These are phyloP conservation scores for Bombus terrestris DNA, from an alignment of 1,140 invertebrate genomes.

Conservation along the genomic window DNA sequence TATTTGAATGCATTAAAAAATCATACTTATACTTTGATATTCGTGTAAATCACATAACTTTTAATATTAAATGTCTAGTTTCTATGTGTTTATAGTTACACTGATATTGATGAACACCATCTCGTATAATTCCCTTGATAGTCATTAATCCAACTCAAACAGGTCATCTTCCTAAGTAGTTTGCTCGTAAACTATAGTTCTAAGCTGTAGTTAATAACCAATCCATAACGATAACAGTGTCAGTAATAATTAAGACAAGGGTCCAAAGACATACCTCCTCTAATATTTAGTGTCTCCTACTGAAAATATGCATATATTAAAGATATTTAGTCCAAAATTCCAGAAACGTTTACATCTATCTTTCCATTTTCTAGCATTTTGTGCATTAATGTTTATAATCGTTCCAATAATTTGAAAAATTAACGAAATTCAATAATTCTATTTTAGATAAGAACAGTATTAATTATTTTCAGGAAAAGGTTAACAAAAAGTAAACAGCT, in stretches of 20 bases:
- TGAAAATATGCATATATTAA: neutral
- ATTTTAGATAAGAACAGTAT: too few relatives aligned
- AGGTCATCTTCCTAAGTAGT: slow-evolving; percentile 23
- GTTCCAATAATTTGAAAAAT: too few relatives aligned
- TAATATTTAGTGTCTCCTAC: neutral
- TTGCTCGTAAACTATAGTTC: neutral
- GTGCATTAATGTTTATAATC: neutral
- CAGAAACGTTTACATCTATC: neutral
- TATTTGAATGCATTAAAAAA: neutral
- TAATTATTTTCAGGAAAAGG: neutral
- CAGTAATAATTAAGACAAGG: neutral
- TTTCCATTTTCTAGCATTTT: neutral
- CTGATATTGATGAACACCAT: neutral
- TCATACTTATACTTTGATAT: neutral
- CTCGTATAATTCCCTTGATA: neutral
- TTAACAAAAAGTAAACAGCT: neutral
- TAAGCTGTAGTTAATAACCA: slow-evolving; percentile 12
- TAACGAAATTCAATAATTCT: too few relatives aligned
- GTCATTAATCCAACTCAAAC: slow-evolving; percentile 23
- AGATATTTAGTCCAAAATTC: neutral
- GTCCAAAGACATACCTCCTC: neutral
- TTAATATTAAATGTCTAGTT: neutral
- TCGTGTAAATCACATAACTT: neutral
- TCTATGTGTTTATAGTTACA: too few relatives aligned
- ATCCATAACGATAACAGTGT: neutral